These are phyloP conservation scores for Morpho achilles DNA, from an alignment of 2,888 invertebrate species.

Conservation along the genomic window DNA sequence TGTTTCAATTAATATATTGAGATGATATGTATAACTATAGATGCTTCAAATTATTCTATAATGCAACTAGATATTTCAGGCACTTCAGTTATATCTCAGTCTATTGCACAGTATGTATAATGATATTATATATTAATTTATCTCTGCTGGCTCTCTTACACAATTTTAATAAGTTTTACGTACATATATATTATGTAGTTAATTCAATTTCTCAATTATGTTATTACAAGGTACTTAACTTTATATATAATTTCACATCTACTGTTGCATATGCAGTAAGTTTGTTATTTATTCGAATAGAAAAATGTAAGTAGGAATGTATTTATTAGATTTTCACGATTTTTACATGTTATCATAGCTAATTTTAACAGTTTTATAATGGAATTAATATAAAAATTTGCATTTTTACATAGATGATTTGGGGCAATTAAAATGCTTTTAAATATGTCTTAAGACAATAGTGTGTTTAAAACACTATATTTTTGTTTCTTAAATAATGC, in stretches of 20 bases:
- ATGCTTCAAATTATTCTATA: slow-evolving; percentile 70
- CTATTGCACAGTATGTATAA: slow-evolving; percentile 57
- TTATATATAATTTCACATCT: slow-evolving; percentile 37
- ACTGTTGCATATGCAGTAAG: slow-evolving; percentile 50
- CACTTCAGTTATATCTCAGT: slow-evolving; percentile 63
- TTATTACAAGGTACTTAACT: slow-evolving; percentile 65
- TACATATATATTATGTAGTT: slow-evolving; percentile 31
- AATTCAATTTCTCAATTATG: slow-evolving; percentile 29
- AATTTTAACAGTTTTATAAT: too few relatives aligned
- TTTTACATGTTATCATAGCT: too few relatives aligned
- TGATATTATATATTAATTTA: slow-evolving; percentile 44
- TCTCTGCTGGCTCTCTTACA: slow-evolving; percentile 61
- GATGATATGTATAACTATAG: slow-evolving; percentile 61
- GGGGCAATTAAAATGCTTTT: too few relatives aligned
- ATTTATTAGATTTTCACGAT: too few relatives aligned
- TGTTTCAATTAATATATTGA: slow-evolving; percentile 49
- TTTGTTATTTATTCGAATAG: slow-evolving; percentile 52
- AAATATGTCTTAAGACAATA: too few relatives aligned
- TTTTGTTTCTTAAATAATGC: too few relatives aligned
- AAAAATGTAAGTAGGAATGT: slow-evolving; percentile 23
- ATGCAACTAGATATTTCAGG: slow-evolving; percentile 65
- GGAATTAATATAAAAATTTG: too few relatives aligned
- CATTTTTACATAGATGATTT: too few relatives aligned
- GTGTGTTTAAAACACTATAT: too few relatives aligned
- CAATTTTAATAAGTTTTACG: slow-evolving; percentile 46